Conservation (phyloP, 2,113 vertebrate genomes). For the Todiramphus chloris region DNA sequence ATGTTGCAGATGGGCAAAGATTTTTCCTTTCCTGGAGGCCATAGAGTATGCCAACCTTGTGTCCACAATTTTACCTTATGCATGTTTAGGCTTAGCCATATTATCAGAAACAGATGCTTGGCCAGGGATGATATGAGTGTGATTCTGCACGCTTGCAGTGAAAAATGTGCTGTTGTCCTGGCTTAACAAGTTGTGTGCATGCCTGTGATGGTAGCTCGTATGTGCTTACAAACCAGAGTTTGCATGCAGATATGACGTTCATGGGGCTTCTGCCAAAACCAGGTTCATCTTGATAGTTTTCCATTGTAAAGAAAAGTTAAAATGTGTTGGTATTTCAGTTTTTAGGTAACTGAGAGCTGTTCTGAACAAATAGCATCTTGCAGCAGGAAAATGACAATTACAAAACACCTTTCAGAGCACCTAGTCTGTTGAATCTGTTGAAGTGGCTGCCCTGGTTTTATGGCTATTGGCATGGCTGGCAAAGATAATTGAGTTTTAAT, state of each 20-base stretch:
- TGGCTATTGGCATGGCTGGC: too few relatives aligned
- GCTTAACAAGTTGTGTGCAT: background rate
- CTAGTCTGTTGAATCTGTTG: background rate
- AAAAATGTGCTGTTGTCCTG: accelerated
- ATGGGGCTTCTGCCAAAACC: background rate
- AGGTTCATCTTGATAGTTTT: background rate
- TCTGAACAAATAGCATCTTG: background rate
- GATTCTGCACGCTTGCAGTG: background rate
- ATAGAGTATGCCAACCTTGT: background rate
- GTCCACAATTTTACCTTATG: background rate
- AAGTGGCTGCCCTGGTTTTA: too few relatives aligned
- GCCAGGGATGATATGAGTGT: background rate
- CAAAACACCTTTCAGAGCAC: background rate
- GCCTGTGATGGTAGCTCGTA: background rate
- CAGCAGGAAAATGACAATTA: background rate
- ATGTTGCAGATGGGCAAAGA: background rate
- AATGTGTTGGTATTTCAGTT: background rate
- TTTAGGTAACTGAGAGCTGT: background rate
- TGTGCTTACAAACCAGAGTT: background rate
- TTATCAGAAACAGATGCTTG: background rate
- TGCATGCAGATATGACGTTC: background rate
- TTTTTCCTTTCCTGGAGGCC: background rate
- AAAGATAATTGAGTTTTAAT: background rate
- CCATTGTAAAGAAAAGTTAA: background rate
- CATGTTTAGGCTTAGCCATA: background rate